phyloP scores from a whole-genome alignment of 2,113 vertebrate species.

The Pangasianodon gigas region DNA sequence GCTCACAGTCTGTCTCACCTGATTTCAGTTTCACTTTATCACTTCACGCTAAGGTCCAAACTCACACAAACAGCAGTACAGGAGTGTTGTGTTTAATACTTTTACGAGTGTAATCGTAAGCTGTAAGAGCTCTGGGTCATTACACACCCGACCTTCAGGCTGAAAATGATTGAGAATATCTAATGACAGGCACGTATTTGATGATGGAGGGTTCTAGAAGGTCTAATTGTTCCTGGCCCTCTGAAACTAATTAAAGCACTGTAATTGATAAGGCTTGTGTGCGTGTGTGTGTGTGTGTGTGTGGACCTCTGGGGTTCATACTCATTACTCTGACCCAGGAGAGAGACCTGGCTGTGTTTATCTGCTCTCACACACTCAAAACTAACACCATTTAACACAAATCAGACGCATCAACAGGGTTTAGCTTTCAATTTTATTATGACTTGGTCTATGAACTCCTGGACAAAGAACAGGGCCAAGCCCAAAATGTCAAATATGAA shows the following conservation, averaged over 20 bases:
- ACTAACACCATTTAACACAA: background rate
- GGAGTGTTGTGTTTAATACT: background rate
- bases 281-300: slow-evolving; percentile 36
- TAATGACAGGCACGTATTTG: background rate
- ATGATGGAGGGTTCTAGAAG: background rate
- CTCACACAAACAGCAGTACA: background rate
- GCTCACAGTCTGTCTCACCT: background rate
- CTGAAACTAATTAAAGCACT: slow-evolving; percentile 63
- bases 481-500: too few species aligned
- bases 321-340: slow-evolving; percentile 54
- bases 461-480: too few species aligned
- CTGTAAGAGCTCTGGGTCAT: background rate
- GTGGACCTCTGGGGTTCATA: slow-evolving; percentile 16
- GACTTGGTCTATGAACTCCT: too few species aligned
- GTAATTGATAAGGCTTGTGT: slow-evolving; percentile 47
- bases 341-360: slow-evolving; percentile 54
- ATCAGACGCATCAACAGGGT: too few species aligned
- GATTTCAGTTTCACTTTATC: background rate
- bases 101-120: background rate
- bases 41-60: background rate
- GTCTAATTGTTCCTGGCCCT: slow-evolving; percentile 41
- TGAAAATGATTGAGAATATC: background rate
- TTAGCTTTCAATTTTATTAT: background rate
- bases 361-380: slow-evolving; percentile 23
- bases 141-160: background rate